These are phyloP conservation scores for Spilosoma lubricipeda DNA, from an alignment of 2,888 invertebrate species.

Conservation along the genomic window DNA sequence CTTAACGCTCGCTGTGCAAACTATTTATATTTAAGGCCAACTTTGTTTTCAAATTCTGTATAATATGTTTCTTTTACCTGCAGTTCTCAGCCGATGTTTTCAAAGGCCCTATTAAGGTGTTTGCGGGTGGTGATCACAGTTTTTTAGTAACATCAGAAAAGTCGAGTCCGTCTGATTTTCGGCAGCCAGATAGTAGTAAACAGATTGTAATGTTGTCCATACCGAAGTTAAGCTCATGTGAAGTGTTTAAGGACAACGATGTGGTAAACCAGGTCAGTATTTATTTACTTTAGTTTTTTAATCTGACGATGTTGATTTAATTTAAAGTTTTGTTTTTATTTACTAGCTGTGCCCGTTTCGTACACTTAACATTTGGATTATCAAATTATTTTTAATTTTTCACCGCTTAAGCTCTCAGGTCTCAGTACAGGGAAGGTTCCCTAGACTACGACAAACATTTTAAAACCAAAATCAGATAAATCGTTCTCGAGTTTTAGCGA, in stretches of 20 bases:
- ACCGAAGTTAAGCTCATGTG: slow-evolving; percentile 87
- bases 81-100: slow-evolving; percentile 74
- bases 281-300: background rate
- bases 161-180: slow-evolving; percentile 87
- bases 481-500: no score
- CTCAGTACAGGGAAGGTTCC: no score
- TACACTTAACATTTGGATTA: no score
- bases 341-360: no score
- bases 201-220: slow-evolving; percentile 90
- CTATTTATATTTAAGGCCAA: background rate
- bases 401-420: no score
- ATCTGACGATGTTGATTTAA: background rate
- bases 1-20: slow-evolving; percentile 6
- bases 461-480: no score
- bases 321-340: background rate
- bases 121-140: slow-evolving; percentile 95
- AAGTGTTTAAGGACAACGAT: slow-evolving; percentile 86
- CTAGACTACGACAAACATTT: no score
- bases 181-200: slow-evolving; percentile 83
- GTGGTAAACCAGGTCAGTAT: slow-evolving; percentile 87
- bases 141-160: slow-evolving; percentile 88
- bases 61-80: slow-evolving; percentile 40
- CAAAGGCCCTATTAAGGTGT: slow-evolving; percentile 87
- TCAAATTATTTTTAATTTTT: no score
- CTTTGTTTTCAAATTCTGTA: background rate